These are phyloP conservation scores for Suricata suricatta DNA, from an alignment of 2,113 vertebrate species.

Conservation along the genomic window DNA sequence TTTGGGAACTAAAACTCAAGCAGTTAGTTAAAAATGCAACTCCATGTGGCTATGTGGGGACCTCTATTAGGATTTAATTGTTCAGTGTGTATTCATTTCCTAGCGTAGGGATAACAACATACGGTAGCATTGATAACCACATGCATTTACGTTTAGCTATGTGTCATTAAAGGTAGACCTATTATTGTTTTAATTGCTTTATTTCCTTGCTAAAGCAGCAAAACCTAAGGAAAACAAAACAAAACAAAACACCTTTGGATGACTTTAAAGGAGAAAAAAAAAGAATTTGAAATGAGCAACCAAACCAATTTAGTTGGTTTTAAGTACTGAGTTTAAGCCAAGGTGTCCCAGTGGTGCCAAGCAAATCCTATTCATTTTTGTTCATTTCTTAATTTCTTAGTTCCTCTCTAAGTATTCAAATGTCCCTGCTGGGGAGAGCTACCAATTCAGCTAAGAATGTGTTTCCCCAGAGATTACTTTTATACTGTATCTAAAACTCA, in stretches of 20 bases:
- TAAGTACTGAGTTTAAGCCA: constrained; percentile 38
- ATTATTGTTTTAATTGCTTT: constrained; percentile 28
- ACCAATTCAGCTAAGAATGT: constrained; percentile 51
- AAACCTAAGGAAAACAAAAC: not conserved
- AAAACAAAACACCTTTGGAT: not conserved
- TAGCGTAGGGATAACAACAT: not conserved
- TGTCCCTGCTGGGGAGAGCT: not conserved
- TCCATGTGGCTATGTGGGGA: not conserved
- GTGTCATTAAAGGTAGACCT: not conserved
- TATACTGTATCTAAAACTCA: constrained; percentile 46
- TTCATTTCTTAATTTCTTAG: constrained; percentile 68
- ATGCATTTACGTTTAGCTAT: not conserved
- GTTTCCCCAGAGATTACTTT: constrained; percentile 44
- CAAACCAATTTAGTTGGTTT: constrained; percentile 51
- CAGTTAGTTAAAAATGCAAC: not conserved
- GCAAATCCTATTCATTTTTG: constrained; percentile 52
- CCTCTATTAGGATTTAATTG: not conserved
- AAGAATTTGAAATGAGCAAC: constrained; percentile 7
- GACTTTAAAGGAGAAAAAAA: constrained; percentile 24
- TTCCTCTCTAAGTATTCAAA: constrained; percentile 52
- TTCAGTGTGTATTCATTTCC: not conserved
- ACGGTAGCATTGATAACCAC: not conserved
- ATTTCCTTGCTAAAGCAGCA: not conserved
- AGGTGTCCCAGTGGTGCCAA: constrained; percentile 17
- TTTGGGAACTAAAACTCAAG: constrained; percentile 7